Evolutionary conservation across 2,797 vertebrate species (phyloP).

Genomic region (Furcifer pardalis): DNA sequence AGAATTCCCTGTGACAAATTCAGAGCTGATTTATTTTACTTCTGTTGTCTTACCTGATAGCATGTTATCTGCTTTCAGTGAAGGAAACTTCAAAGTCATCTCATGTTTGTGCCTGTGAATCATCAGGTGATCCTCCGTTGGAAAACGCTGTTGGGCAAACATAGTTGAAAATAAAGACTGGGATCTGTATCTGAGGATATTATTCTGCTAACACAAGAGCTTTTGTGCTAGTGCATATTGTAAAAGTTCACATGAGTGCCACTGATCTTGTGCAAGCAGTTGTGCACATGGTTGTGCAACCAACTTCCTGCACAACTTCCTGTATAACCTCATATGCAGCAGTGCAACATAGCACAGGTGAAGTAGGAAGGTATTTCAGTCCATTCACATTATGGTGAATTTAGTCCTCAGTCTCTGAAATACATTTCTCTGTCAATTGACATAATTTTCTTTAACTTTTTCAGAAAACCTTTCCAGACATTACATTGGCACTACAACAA

Average conservation of each 20-base stretch:
- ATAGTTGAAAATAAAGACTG: slow-evolving; percentile 58
- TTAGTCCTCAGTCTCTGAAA: slow-evolving; percentile 62
- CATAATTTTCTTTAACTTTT: slow-evolving; percentile 37
- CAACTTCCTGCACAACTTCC: no score
- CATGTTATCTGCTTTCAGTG: slow-evolving; percentile 99
- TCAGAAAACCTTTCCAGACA: slow-evolving; percentile 56
- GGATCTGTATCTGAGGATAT: no score
- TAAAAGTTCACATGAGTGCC: no score
- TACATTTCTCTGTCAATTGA: slow-evolving; percentile 60
- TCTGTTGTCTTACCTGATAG: slow-evolving; percentile 90
- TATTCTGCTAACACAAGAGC: no score
- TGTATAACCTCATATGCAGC: no score
- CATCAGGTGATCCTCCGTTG: slow-evolving; percentile 99
- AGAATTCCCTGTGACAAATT: slow-evolving; percentile 16
- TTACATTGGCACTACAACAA: slow-evolving; percentile 51
- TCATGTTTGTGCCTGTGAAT: slow-evolving; percentile 99
- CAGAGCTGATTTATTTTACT: slow-evolving; percentile 37
- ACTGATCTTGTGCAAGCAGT: no score
- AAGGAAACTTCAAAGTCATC: slow-evolving; percentile 99
- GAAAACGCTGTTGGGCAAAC: slow-evolving; percentile 89
- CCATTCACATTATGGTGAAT: no score
- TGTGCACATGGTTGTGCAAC: no score
- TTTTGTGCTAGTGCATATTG: no score
- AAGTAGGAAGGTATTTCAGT: no score
- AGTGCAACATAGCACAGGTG: no score